phyloP scores from a whole-genome alignment of 2,797 vertebrate genomes.

The Oreortyx pictus region DNA sequence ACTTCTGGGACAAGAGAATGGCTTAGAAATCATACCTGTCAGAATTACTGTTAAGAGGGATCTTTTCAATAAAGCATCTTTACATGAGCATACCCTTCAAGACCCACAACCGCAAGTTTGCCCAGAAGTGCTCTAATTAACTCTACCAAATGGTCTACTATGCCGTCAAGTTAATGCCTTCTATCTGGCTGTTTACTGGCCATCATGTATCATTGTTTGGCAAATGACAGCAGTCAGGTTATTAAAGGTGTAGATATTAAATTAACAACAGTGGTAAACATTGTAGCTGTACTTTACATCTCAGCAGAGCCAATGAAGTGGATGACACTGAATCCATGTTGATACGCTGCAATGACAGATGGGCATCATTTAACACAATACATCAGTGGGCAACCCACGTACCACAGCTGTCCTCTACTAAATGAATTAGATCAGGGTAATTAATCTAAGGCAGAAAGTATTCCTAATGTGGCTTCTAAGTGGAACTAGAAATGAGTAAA shows the following conservation, averaged over 20 bases:
- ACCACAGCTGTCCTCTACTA: constrained; percentile 90
- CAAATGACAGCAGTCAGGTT: constrained; percentile 86
- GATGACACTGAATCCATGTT: constrained; percentile 85
- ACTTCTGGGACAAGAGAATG: constrained; percentile 13
- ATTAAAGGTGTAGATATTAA: constrained; percentile 91
- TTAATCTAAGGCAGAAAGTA: constrained; percentile 88
- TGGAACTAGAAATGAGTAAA: constrained; percentile 76
- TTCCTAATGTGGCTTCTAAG: constrained; percentile 75
- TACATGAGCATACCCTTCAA: constrained; percentile 56
- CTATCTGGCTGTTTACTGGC: constrained; percentile 75
- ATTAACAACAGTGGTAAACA: constrained; percentile 90
- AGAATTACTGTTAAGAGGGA: constrained; percentile 30
- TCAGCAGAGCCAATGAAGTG: constrained; percentile 85
- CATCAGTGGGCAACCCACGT: constrained; percentile 87
- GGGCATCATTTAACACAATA: constrained; percentile 90
- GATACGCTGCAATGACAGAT: constrained; percentile 89
- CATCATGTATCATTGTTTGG: constrained; percentile 85
- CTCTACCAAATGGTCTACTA: constrained; percentile 67
- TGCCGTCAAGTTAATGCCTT: constrained; percentile 77
- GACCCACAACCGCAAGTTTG: constrained; percentile 57
- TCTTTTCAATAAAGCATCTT: constrained; percentile 64
- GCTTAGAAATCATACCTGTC: constrained; percentile 53
- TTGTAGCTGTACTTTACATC: constrained; percentile 85
- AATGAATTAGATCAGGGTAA: constrained; percentile 92
- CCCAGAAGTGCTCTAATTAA: constrained; percentile 78